Percentiles rank a stretch among this genome's conserved stretches.
phyloP scores from a whole-genome alignment of 2,113 vertebrate genomes.

The Ammodytes dubius region DNA sequence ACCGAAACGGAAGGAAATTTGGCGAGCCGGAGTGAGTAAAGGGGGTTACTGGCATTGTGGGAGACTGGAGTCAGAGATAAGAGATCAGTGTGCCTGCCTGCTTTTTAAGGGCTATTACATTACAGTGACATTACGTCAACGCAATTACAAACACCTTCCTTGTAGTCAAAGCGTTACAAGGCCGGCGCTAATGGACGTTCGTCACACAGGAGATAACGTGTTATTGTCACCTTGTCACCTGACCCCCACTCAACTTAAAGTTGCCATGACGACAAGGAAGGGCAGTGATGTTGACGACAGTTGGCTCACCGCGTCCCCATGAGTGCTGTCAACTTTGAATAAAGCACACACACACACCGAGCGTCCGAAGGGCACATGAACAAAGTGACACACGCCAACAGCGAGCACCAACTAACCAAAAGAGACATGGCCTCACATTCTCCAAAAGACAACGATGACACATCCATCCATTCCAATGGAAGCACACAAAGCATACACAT shows the following conservation, averaged over 20 bases:
- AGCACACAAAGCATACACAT: constrained; percentile 44
- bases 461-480: constrained; percentile 59
- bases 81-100: constrained; percentile 39
- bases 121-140: constrained; percentile 65
- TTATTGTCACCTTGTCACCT: constrained; percentile 64
- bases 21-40: constrained; percentile 37
- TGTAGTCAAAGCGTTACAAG: constrained; percentile 52
- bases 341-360: constrained; percentile 30
- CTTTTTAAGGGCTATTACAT: constrained; percentile 39
- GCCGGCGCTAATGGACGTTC: constrained; percentile 41
- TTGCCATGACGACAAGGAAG: constrained; percentile 49
- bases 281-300: constrained; percentile 50
- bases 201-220: constrained; percentile 63
- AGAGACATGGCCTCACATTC: constrained; percentile 59
- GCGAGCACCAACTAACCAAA: constrained; percentile 18
- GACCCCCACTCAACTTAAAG: constrained; percentile 36
- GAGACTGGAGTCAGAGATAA: constrained; percentile 64
- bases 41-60: constrained; percentile 48
- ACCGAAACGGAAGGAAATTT: constrained; percentile 3
- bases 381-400: background rate
- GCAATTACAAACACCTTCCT: constrained; percentile 65
- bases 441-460: constrained; percentile 68
- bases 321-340: constrained; percentile 34
- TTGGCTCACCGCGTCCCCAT: constrained; percentile 25
- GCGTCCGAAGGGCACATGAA: constrained; percentile 17